Percentiles rank a stretch among this genome's conserved stretches.
phyloP scores from a whole-genome alignment of 2,888 invertebrate genomes.

The Lymantria monacha region DNA sequence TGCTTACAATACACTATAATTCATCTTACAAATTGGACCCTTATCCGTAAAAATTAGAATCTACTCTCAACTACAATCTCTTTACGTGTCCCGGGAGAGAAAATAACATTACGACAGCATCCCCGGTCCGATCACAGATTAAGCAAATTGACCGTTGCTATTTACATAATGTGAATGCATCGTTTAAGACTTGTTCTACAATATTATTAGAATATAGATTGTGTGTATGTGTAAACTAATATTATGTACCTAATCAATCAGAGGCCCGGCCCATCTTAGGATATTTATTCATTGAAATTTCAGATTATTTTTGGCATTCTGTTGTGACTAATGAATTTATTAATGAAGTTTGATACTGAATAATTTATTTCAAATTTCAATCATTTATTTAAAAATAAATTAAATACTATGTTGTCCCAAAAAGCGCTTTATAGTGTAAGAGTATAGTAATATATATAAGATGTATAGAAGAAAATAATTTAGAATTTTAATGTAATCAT shows the following conservation, averaged over 20 bases:
- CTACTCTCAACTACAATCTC: constrained; percentile 15
- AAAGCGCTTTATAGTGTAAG: too few relatives aligned
- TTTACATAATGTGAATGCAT: constrained; percentile 67
- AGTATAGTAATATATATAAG: too few relatives aligned
- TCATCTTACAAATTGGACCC: background rate
- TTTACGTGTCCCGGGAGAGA: constrained; percentile 20
- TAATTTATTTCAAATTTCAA: too few relatives aligned
- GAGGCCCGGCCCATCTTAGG: too few relatives aligned
- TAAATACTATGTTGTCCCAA: too few relatives aligned
- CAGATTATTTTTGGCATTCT: too few relatives aligned
- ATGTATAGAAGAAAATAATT: too few relatives aligned
- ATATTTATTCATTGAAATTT: too few relatives aligned
- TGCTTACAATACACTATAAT: background rate
- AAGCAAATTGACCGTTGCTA: constrained; percentile 56
- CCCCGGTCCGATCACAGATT: constrained; percentile 53
- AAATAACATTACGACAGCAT: constrained; percentile 40
- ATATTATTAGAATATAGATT: constrained; percentile 65
- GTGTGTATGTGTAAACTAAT: constrained; percentile 48
- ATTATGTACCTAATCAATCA: constrained; percentile 54
- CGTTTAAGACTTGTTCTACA: constrained; percentile 28
- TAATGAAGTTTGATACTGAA: too few relatives aligned
- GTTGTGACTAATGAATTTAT: too few relatives aligned
- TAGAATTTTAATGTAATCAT: too few relatives aligned
- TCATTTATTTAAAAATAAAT: too few relatives aligned
- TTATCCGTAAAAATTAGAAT: background rate